phyloP scores from a whole-genome alignment of 2,113 vertebrate genomes.

The Chaetorhynchus papuensis region DNA sequence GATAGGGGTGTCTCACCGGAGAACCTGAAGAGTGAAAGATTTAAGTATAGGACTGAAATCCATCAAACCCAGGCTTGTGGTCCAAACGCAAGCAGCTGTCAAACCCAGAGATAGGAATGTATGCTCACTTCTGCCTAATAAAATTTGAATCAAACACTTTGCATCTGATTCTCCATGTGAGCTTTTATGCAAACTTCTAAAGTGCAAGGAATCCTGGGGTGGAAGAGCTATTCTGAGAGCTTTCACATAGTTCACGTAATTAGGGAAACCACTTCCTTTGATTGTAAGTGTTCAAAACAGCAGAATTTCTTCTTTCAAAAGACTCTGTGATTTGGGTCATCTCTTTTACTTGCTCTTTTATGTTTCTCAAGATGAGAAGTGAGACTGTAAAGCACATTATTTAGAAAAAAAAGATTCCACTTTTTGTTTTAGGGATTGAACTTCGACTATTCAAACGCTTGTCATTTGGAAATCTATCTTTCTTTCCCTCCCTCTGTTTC shows the following conservation, averaged over 20 bases:
- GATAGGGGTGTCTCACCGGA: constrained; percentile 56
- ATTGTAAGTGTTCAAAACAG: constrained; percentile 88
- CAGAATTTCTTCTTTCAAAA: constrained; percentile 82
- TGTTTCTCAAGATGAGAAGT: constrained; percentile 80
- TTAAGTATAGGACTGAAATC: constrained; percentile 62
- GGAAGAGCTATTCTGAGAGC: constrained; percentile 84
- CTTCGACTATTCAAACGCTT: constrained; percentile 77
- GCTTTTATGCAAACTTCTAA: constrained; percentile 88
- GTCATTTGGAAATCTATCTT: constrained; percentile 74
- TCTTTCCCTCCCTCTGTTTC: constrained; percentile 70
- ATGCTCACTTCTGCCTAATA: constrained; percentile 77
- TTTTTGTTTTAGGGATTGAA: constrained; percentile 87
- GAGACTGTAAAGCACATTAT: constrained; percentile 78
- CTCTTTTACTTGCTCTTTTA: constrained; percentile 82
- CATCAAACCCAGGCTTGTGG: constrained; percentile 72
- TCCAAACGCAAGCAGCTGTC: constrained; percentile 71
- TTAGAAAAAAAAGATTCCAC: constrained; percentile 73
- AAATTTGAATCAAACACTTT: constrained; percentile 84
- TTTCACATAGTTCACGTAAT: constrained; percentile 85
- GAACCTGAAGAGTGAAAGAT: constrained; percentile 63
- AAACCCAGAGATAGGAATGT: constrained; percentile 62
- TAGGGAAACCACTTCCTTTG: constrained; percentile 87
- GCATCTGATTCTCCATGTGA: constrained; percentile 82
- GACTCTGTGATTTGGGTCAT: constrained; percentile 85
- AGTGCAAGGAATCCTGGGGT: constrained; percentile 84